Evolutionary conservation across 92 coral and sea anemone species (phyloP), one percentile per base, ranked within the genome.

Genomic region (Chrysogorgia sp.): DNA sequence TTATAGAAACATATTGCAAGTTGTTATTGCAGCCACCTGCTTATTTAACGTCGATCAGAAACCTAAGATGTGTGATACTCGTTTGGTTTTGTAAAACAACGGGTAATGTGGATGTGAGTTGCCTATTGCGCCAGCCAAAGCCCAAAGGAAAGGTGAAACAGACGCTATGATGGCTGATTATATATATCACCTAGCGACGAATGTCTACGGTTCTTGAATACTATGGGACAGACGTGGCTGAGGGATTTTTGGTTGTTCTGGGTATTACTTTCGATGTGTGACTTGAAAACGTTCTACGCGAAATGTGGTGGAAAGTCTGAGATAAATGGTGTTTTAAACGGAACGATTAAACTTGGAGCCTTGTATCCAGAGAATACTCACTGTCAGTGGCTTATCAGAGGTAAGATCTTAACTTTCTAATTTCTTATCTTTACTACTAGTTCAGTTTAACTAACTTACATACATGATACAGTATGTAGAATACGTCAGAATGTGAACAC

Each of bases 351-450:
- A 10, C 84, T 82, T 65, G 92, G 89, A 13, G 67, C 34, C 26
- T 1, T 59, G 1, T 90, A 90, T 75, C 89, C 90, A 5, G 61
- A 7, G 2, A 78, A 88, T 45, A 76, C 85, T 25, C 82, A 59
- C 19, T 91, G 92, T 24, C 92, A 91, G 68, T 91, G 96, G 96
- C 83, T 91, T 15, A 91, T 91, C 23, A 81, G 76, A 79, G 93
- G 93, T 89, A 32, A 60, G 9, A 76, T 45, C 13, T 23, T 35
- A 24, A 70, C 29, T 23, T 31, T 34, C 4, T 40, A 28, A 34
- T 70, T 10, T 17, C 12, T 70, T 32, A 34, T 4, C 7, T 47
- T 47, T 47, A 47, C 2, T 7, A 2, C 2, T 47, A 47, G 53
- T n/a, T n/a, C n/a, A n/a, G n/a, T n/a, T n/a, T n/a, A n/a, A n/a